A percentile compares a stretch with the other conserved stretches of the same genome.
These are phyloP conservation scores for Wasmannia auropunctata DNA, from an alignment of 1,140 invertebrate genomes.

Conservation along the genomic window DNA sequence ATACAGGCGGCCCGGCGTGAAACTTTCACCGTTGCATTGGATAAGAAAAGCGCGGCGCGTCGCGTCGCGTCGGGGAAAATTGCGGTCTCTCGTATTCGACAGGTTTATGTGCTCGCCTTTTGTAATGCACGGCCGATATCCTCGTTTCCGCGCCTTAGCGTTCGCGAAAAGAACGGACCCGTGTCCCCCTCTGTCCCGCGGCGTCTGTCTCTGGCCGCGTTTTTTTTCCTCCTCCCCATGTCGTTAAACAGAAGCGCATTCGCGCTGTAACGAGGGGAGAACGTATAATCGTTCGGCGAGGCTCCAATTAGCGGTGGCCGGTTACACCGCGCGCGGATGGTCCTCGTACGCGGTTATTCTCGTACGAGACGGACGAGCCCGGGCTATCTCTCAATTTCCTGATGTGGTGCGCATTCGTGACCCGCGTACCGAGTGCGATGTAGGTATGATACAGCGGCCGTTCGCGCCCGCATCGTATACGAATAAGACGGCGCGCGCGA, in stretches of 20 bases:
- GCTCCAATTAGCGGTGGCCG: conserved; percentile 39
- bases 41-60: conserved; percentile 25
- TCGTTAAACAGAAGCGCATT: conserved; percentile 34
- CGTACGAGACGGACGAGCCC: neutral
- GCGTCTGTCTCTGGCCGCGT: too few species aligned
- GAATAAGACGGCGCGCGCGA: neutral
- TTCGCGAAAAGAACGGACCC: neutral
- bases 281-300: conserved; percentile 21
- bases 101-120: conserved; percentile 40
- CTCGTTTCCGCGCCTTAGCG: neutral
- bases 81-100: conserved; percentile 29
- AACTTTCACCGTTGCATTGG: conserved; percentile 41
- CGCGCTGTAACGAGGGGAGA: conserved; percentile 19
- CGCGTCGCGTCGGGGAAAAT: conserved; percentile 37
- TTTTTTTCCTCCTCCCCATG: conserved; percentile 51
- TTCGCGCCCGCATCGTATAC: too few species aligned
- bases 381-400: conserved; percentile 37
- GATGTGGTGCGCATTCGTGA: conserved; percentile 29
- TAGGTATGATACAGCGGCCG: neutral
- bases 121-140: conserved; percentile 29
- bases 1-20: conserved; percentile 6
- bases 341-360: neutral
- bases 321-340: neutral
- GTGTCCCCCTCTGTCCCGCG: neutral
- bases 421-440: neutral